A percentile compares a stretch with the other conserved stretches of the same genome.
Evolutionary conservation across 2,113 vertebrate genomes (phyloP).

Genomic region (Synodontis membranacea): DNA sequence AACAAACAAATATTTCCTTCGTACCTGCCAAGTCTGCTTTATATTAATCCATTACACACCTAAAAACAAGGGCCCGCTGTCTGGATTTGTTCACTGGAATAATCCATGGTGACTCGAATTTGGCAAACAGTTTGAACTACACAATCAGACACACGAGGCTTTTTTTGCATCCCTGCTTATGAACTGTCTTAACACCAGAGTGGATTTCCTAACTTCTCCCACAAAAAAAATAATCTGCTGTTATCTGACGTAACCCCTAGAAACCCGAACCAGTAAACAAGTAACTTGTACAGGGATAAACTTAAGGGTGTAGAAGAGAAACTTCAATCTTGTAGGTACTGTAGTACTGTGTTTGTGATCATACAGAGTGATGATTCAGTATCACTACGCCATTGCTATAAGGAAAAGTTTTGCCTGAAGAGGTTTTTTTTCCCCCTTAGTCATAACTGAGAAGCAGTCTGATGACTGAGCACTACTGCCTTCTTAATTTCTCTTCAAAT

Average conservation of each 20-base stretch:
- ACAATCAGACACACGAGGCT: not conserved
- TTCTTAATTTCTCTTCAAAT: not conserved
- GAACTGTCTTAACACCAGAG: not conserved
- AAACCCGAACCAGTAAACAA: not conserved
- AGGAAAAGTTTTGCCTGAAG: not conserved
- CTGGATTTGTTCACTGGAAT: not conserved
- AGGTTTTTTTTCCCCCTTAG: not conserved
- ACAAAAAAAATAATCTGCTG: conserved; percentile 17
- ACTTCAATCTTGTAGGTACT: not conserved
- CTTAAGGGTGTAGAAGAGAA: not conserved
- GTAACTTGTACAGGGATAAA: not conserved
- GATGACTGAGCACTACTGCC: not conserved
- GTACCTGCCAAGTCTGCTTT: conserved; percentile 6
- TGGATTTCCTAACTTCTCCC: conserved; percentile 18
- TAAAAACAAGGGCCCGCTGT: not conserved
- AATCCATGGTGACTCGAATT: not conserved
- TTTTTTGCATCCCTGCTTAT: not conserved
- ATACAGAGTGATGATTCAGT: not conserved
- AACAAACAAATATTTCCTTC: conserved; percentile 24
- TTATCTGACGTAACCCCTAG: not conserved
- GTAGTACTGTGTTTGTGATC: not conserved
- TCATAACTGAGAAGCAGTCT: not conserved
- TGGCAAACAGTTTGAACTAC: not conserved
- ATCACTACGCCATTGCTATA: not conserved
- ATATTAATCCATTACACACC: conserved; percentile 21